A percentile compares a stretch with the other conserved stretches of the same genome.
Conservation (phyloP, 2,113 vertebrate species). For the Anas platyrhynchos region DNA sequence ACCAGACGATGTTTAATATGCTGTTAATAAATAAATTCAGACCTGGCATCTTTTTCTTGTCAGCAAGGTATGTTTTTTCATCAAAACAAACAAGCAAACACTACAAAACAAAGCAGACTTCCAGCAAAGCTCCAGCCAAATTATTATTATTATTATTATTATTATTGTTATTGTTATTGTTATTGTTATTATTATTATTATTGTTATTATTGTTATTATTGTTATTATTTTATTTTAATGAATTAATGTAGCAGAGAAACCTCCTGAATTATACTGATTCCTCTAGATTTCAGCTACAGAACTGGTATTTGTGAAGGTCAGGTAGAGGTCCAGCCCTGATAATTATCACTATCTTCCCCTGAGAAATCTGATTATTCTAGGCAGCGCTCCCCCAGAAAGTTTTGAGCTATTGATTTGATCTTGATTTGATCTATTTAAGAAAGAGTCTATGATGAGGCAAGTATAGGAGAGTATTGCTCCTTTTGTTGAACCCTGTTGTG, state of each 20-base stretch:
- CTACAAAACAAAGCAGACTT: neutral
- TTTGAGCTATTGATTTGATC: slow-evolving; percentile 26
- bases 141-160: neutral
- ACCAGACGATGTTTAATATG: neutral
- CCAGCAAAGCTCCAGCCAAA: neutral
- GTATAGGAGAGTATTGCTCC: neutral
- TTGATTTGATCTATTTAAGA: slow-evolving; percentile 38
- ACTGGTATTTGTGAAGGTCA: slow-evolving; percentile 9
- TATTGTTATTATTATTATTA: too few species aligned
- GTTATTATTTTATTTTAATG: too few species aligned
- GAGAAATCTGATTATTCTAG: slow-evolving; percentile 45
- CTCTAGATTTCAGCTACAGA: neutral
- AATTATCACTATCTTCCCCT: slow-evolving; percentile 27
- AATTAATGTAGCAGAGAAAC: neutral
- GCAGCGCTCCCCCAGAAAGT: slow-evolving; percentile 27
- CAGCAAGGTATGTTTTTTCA: neutral
- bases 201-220: too few species aligned
- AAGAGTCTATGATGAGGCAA: slow-evolving; percentile 13
- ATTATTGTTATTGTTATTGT: too few species aligned
- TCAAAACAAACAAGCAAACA: slow-evolving; percentile 6
- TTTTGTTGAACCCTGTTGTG: slow-evolving; percentile 29
- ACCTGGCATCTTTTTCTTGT: neutral
- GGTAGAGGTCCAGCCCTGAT: neutral
- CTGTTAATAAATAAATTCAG: neutral
- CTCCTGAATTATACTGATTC: neutral